Percentiles rank a stretch among this genome's conserved stretches.
phyloP scores from a whole-genome alignment of 2,797 vertebrate genomes.

The Alfaro cultratus region DNA sequence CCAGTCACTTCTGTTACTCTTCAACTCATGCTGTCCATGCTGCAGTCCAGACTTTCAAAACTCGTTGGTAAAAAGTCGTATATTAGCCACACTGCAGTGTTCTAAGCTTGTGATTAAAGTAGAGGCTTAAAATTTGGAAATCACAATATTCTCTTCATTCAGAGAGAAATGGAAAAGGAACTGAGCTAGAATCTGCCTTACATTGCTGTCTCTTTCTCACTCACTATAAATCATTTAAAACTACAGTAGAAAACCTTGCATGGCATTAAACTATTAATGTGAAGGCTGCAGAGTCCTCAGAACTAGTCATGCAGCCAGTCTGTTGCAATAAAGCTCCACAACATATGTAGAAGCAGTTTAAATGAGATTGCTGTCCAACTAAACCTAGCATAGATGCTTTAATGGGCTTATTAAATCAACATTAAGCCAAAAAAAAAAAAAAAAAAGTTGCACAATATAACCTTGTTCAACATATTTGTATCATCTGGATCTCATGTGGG shows the following conservation, averaged over 20 bases:
- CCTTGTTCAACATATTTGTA: neutral
- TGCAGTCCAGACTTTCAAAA: no score
- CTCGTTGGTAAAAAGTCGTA: no score
- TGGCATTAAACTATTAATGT: neutral
- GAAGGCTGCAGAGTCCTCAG: neutral
- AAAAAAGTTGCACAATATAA: neutral
- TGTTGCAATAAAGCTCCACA: neutral
- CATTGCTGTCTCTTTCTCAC: neutral
- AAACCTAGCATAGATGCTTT: neutral
- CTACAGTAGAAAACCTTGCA: neutral
- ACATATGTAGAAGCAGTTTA: neutral
- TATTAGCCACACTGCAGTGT: no score
- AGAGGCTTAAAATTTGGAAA: no score
- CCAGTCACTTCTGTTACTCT: no score
- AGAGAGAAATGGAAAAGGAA: neutral
- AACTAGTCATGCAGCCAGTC: neutral
- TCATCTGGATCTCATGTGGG: neutral
- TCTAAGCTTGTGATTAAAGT: no score
- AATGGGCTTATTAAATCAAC: neutral
- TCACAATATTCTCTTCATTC: no score
- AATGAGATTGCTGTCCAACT: neutral
- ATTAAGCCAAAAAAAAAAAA: neutral
- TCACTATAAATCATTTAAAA: neutral
- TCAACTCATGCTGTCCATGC: no score
- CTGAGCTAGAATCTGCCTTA: neutral